These are phyloP conservation scores for Patiria miniata DNA, from an alignment of 35 echinoderm and acorn worm species.

Conservation along the genomic window DNA sequence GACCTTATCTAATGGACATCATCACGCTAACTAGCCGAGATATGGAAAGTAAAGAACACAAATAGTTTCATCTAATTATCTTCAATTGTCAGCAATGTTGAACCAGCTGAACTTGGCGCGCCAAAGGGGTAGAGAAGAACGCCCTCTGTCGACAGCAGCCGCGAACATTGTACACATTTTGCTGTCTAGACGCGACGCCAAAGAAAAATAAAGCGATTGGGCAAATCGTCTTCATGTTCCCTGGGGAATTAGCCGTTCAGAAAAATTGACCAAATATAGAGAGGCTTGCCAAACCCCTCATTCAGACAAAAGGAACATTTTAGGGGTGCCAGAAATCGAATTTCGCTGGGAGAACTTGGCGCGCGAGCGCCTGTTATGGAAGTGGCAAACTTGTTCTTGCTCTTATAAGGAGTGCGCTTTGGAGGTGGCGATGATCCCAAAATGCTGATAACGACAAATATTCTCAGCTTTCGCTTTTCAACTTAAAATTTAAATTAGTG, in stretches of 20 bases:
- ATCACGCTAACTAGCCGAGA: too few species aligned
- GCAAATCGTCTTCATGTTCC: background rate
- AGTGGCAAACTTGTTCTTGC: background rate
- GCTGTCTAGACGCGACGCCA: background rate
- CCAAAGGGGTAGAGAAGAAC: background rate
- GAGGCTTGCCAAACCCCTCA: background rate
- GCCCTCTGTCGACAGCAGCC: background rate
- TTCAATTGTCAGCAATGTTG: too few species aligned
- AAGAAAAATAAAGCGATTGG: background rate
- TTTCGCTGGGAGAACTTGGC: background rate
- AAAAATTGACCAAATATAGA: constrained; percentile 24
- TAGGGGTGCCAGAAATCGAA: background rate
- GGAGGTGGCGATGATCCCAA: background rate
- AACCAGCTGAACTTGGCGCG: too few species aligned
- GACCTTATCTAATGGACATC: too few species aligned
- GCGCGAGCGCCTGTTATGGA: background rate
- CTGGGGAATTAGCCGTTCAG: constrained; percentile 12
- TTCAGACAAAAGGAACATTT: constrained; percentile 25
- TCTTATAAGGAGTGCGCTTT: constrained; percentile 23
- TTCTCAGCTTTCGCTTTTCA: constrained; percentile 17
- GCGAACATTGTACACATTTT: background rate
- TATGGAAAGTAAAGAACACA: too few species aligned
- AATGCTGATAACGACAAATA: background rate
- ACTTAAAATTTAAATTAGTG: constrained; percentile 14
- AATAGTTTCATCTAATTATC: too few species aligned